phyloP scores from a whole-genome alignment of 2,113 vertebrate species.

The Percina caprodes region DNA sequence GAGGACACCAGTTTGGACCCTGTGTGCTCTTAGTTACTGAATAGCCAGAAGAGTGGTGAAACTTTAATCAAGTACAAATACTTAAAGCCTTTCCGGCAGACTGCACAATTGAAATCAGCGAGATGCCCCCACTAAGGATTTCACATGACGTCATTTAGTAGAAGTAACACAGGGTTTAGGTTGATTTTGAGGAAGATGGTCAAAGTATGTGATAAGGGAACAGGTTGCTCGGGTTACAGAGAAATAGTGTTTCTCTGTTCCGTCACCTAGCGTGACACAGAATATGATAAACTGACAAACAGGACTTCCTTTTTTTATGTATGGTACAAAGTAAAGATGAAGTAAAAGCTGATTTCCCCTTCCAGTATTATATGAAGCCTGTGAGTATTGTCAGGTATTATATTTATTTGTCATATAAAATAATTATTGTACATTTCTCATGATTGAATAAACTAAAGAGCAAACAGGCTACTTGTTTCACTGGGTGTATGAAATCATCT shows the following conservation, averaged over 20 bases:
- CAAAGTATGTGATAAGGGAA: background rate
- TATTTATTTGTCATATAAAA: too few relatives aligned
- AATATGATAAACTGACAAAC: slow-evolving; percentile 39
- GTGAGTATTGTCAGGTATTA: slow-evolving; percentile 2
- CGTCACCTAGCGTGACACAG: background rate
- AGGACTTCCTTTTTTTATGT: background rate
- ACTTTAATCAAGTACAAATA: slow-evolving; percentile 46
- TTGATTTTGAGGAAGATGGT: background rate
- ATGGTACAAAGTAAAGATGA: slow-evolving; percentile 1
- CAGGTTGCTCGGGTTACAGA: background rate
- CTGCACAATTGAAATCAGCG: background rate
- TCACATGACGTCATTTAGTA: background rate
- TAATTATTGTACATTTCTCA: slow-evolving; percentile 12
- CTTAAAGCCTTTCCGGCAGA: background rate
- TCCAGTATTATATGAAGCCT: background rate
- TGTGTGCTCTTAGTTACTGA: slow-evolving; percentile 67
- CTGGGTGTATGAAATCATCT: background rate
- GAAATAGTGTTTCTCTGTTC: background rate
- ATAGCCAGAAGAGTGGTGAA: slow-evolving; percentile 55
- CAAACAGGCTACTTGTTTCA: background rate
- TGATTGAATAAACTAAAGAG: slow-evolving; percentile 49
- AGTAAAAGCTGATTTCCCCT: background rate
- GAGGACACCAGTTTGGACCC: background rate
- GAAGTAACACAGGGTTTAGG: background rate
- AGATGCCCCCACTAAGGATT: background rate